These are phyloP conservation scores for Drusus annulatus DNA, from an alignment of 1,140 invertebrate genomes.

Conservation along the genomic window DNA sequence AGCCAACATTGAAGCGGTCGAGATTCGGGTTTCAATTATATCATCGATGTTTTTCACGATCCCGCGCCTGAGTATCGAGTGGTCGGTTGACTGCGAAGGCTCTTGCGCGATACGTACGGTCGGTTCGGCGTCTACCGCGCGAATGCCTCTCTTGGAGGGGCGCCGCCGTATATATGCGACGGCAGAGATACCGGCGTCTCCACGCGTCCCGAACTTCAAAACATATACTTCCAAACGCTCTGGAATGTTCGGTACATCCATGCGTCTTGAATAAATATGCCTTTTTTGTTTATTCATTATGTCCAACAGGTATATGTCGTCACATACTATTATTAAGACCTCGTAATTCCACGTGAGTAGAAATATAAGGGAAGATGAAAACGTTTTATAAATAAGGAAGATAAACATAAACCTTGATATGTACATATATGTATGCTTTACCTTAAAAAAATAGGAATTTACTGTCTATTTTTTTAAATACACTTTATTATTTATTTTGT, in stretches of 20 bases:
- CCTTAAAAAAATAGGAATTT: too few relatives aligned
- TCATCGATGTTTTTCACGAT: conserved; percentile 34
- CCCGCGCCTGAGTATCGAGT: neutral
- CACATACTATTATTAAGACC: too few relatives aligned
- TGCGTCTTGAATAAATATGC: too few relatives aligned
- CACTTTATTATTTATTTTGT: too few relatives aligned
- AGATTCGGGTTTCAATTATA: neutral
- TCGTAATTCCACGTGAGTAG: too few relatives aligned
- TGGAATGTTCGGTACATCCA: conserved; percentile 7
- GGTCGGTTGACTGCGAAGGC: neutral
- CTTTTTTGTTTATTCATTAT: too few relatives aligned
- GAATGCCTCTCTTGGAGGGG: conserved; percentile 13
- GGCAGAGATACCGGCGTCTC: neutral
- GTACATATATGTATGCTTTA: too few relatives aligned
- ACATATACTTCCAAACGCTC: neutral
- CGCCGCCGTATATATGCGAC: conserved; percentile 28
- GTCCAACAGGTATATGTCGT: too few relatives aligned
- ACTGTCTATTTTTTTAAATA: too few relatives aligned
- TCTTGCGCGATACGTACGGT: neutral
- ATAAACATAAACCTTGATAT: too few relatives aligned
- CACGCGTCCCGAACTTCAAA: conserved; percentile 31
- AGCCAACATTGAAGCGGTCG: neutral
- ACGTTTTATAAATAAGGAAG: too few relatives aligned
- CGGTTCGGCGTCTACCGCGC: conserved; percentile 11
- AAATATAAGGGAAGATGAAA: too few relatives aligned